Conservation (phyloP, 2,113 vertebrate genomes). For the Acinonyx jubatus region DNA sequence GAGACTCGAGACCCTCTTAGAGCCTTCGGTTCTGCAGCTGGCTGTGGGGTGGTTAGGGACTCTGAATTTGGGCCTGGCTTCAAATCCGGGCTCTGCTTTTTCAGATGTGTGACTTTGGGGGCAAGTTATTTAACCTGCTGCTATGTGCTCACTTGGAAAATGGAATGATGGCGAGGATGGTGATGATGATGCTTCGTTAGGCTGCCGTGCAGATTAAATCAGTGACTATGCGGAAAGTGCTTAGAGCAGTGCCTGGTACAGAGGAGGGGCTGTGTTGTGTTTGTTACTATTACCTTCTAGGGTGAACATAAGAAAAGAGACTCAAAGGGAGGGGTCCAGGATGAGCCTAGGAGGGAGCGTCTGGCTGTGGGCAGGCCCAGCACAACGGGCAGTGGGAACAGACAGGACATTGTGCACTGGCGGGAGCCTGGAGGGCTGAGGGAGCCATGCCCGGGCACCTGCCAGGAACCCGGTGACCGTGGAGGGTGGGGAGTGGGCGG, state of each 20-base stretch:
- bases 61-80: not conserved
- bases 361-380: not conserved
- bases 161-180: rapidly evolving
- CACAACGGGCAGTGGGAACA: not conserved
- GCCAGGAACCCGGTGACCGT: not conserved
- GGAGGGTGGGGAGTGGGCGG: not conserved
- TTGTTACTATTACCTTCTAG: not conserved
- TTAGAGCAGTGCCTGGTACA: too few relatives aligned
- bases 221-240: rapidly evolving
- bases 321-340: not conserved
- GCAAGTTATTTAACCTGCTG: too few relatives aligned
- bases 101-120: not conserved
- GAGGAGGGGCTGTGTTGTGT: not conserved
- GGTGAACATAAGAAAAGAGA: not conserved
- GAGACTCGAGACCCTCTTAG: not conserved
- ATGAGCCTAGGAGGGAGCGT: not conserved
- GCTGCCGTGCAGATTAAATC: not conserved
- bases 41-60: rapidly evolving
- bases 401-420: not conserved
- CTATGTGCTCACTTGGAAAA: not conserved
- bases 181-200: rapidly evolving
- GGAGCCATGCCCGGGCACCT: not conserved
- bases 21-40: rapidly evolving
- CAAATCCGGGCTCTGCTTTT: not conserved
- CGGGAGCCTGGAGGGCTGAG: not conserved